Base-by-base conservation (phyloP, 2,797 vertebrate species). In the Sebastes cheni region DNA sequence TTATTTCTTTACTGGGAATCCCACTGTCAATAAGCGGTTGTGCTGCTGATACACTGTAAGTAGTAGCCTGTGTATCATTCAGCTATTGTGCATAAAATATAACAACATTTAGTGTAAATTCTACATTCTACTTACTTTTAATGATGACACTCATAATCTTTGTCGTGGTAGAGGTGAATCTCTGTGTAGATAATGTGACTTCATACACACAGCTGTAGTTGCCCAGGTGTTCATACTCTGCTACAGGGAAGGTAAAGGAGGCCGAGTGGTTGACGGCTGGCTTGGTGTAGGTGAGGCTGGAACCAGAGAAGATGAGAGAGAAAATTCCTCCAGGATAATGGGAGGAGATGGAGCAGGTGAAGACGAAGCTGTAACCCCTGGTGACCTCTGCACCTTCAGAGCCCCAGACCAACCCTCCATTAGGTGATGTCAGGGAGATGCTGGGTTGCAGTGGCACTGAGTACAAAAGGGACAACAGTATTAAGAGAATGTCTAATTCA, bases 301-400 rank as follows among this genome's bases (percentile, higher is more conserved):
- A 72, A 8, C 61, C 85, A 29, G 60, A 82, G 32, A 77, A 81
- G 36, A 23, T 23, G 52, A 91, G 79, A 20, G 50, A 22, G 78
- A 92, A 93, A 30, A 2, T 14, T 1, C 83, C 88, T 23, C 23
- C 72, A 23, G 52, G 30, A 67, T 77, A 83, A 30, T 16, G 66
- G 52, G 81, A 42, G 29, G 20, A 11, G 67, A 62, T 77, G 22
- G 78, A 87, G 84, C 93, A 94, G 76, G 50, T 80, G 66, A 94
- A 61, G 55, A 75, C 66, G 59, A 93, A 90, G 71, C 64, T 75
- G 65, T 85, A 22, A 66, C 85, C 87, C 22, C 39, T 65, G n/a
- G 69, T 82, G 73, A 94, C 59, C 79, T 87, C 70, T 81, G 80
- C 56, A 22, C 55, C 66, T 50, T 80, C 32, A 52, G 77, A 16